Base-by-base conservation (phyloP, 2,888 invertebrate genomes). In the Rhagium mordax region DNA sequence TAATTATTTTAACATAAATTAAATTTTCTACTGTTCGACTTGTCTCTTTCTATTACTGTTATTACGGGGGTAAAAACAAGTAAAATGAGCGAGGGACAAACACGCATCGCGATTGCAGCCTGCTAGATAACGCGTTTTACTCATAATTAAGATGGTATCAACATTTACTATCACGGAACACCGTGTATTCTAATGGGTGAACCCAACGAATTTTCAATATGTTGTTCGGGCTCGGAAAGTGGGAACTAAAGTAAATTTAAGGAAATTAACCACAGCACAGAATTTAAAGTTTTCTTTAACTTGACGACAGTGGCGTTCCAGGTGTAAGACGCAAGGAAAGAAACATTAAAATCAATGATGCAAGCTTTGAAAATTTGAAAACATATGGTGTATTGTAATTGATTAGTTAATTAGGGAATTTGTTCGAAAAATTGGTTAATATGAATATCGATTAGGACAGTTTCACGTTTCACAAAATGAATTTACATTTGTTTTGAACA, bases 91-190 rank as follows among this genome's bases (percentile, higher is more conserved):
- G 81, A 83, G 83, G 82, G 83, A 85, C 84, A 82, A 84, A 81
- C 86, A 86, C 86, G 86, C 86, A 86, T 85, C 84, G 83, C 84
- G 84, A 84, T 84, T 83, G 83, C 85, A 85, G 85, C 84, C 82
- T 85, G 86, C 85, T 84, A 86, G 87, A 87, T 87, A 87, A 87
- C 86, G 86, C 86, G 86, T 87, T 87, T 88, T 87, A 87, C 87
- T 87, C 87, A 87, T 87, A 87, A 87, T 88, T 88, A 87, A 88
- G 87, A 88, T 88, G 78, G 74, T 88, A 87, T 87, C 87, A 79
- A 75, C 49, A 76, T 64, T 61, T 75, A 78, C 83, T 86, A 86
- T 86, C 86, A 86, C 85, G 86, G 84, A 85, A 86, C 85, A 79
- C 78, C 75, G 81, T 84, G 83, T 84, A 83, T 82, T 83, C 84